A percentile compares a stretch with the other conserved stretches of the same genome.
These are phyloP conservation scores for Chironomus riparius DNA, from an alignment of 2,888 invertebrate species.

Conservation along the genomic window DNA sequence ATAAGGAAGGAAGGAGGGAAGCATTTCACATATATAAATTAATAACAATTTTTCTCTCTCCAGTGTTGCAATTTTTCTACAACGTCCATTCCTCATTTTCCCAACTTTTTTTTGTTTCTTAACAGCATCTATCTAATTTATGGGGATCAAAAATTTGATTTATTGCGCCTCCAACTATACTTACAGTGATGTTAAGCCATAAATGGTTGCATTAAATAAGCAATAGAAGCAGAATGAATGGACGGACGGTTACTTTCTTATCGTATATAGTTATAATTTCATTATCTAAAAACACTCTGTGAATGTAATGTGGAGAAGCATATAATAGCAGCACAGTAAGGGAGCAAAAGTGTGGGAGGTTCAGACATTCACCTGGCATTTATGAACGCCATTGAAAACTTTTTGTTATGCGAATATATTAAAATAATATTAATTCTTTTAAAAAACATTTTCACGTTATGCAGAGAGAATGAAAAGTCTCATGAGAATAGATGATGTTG, in stretches of 20 bases:
- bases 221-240: neutral
- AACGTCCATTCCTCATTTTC: neutral
- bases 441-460: neutral
- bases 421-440: neutral
- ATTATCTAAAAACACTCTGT: neutral
- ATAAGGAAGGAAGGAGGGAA: neutral
- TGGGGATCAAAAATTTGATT: conserved; percentile 27
- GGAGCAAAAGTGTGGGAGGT: too few species aligned
- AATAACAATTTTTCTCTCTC: conserved; percentile 18
- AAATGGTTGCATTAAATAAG: neutral
- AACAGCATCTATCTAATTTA: conserved; percentile 16
- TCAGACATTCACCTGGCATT: neutral
- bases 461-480: neutral
- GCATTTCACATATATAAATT: conserved; percentile 5
- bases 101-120: neutral
- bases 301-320: too few species aligned
- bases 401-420: too few species aligned
- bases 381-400: too few species aligned
- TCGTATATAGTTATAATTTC: neutral
- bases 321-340: too few species aligned
- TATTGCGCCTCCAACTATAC: neutral
- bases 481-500: neutral
- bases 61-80: conserved; percentile 11
- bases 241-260: neutral
- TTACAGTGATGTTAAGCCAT: neutral